Evolutionary conservation across 35 echinoderm and acorn worm genomes (phyloP).

Genomic region (Heliocidaris erythrogramma): DNA sequence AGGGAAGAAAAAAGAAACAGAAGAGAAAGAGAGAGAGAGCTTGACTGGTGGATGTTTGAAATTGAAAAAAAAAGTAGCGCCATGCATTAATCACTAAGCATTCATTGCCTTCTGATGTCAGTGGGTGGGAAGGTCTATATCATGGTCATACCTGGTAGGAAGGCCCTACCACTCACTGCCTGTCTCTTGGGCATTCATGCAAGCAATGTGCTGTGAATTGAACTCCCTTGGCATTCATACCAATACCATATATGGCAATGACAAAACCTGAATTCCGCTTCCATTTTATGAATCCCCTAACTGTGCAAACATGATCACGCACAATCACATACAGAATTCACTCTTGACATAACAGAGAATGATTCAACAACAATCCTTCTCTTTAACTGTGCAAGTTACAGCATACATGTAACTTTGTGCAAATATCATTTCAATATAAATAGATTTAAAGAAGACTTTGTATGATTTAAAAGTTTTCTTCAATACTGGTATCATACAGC

Average conservation of each 20-base stretch:
- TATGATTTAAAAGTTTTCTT: neutral
- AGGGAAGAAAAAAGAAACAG: neutral
- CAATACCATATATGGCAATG: neutral
- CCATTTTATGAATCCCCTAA: neutral
- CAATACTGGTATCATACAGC: neutral
- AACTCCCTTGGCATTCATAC: neutral
- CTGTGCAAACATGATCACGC: neutral
- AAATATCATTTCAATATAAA: neutral
- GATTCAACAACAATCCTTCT: too few relatives aligned
- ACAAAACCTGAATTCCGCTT: neutral
- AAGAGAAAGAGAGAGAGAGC: neutral
- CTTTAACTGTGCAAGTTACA: too few relatives aligned
- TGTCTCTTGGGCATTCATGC: neutral
- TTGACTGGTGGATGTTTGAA: neutral
- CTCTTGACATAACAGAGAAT: neutral
- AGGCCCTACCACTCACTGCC: neutral
- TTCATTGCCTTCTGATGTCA: slow-evolving; percentile 2
- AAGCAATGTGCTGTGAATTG: neutral
- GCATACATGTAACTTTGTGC: too few relatives aligned
- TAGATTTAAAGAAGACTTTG: neutral
- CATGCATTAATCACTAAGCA: neutral
- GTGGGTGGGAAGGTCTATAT: neutral
- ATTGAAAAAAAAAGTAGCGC: neutral
- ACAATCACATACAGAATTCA: neutral
- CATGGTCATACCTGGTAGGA: neutral